phyloP scores from a whole-genome alignment of 2,797 vertebrate species.

The Tangara arthus region DNA sequence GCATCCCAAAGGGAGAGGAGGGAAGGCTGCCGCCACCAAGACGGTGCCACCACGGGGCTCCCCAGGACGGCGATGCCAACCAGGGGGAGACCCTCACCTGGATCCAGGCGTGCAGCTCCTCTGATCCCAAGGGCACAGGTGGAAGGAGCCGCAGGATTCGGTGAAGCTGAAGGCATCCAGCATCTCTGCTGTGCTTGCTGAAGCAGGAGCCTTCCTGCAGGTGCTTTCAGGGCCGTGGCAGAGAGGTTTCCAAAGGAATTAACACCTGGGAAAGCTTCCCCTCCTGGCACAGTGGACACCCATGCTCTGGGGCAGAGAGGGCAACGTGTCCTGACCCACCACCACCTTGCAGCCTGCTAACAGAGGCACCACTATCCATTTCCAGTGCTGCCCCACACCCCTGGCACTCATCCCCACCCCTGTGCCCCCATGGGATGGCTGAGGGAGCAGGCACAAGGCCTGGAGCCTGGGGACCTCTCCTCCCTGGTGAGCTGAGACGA shows the following conservation, averaged over 20 bases:
- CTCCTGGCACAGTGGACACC: accelerated
- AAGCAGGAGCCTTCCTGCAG: not conserved
- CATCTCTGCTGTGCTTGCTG: accelerated
- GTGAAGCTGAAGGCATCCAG: not conserved
- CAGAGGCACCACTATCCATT: not conserved
- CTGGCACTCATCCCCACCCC: not conserved
- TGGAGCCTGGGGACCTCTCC: not conserved
- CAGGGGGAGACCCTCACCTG: not conserved
- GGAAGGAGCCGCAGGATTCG: accelerated
- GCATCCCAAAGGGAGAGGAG: slow-evolving; percentile 61
- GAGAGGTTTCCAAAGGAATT: not conserved
- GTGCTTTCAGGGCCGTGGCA: no score
- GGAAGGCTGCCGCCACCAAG: not conserved
- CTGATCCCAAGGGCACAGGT: accelerated
- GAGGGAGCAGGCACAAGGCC: not conserved
- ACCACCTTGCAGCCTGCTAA: not conserved
- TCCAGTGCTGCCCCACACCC: not conserved
- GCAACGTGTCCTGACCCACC: not conserved
- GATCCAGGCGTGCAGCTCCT: not conserved
- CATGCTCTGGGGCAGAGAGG: not conserved
- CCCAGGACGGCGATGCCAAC: not conserved
- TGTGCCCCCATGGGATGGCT: accelerated
- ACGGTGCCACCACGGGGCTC: not conserved
- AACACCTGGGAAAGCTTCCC: not conserved
- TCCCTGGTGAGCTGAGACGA: not conserved